Evolutionary conservation across 2,888 invertebrate genomes (phyloP).

Genomic region (Drosophila melanosoma): DNA sequence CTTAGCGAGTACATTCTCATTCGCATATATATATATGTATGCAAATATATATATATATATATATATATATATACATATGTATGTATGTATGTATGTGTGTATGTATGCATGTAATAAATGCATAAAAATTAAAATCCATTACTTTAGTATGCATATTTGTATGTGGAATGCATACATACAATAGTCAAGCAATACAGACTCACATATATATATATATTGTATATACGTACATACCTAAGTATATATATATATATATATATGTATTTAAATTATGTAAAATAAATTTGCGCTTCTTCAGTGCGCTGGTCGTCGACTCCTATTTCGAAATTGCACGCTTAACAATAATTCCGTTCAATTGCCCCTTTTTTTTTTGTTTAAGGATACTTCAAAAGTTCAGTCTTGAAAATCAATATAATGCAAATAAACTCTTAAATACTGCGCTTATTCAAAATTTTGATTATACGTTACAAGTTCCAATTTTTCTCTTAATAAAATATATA

Average conservation of each 20-base stretch:
- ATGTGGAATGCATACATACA: conserved; percentile 9
- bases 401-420: conserved; percentile 73
- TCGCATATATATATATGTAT: background rate
- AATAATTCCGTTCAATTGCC: conserved; percentile 44
- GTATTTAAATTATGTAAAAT: conserved; percentile 15
- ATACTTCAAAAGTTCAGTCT: conserved; percentile 79
- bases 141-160: conserved; percentile 18
- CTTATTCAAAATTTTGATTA: conserved; percentile 63
- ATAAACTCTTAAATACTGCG: conserved; percentile 61
- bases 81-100: conserved; percentile 4
- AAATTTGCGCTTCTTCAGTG: conserved; percentile 7
- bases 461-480: conserved; percentile 49
- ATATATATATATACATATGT: conserved; percentile 5
- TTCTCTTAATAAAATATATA: conserved; percentile 14
- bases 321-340: conserved; percentile 55
- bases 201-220: background rate
- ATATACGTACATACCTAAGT: background rate
- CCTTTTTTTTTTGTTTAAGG: conserved; percentile 35
- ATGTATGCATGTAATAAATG: conserved; percentile 20
- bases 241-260: conserved; percentile 14
- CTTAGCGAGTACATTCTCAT: conserved; percentile 32
- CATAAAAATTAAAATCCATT: conserved; percentile 50
- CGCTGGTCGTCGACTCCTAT: conserved; percentile 34
- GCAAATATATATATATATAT: background rate
- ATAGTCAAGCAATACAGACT: background rate